Evolutionary conservation across 2,888 invertebrate genomes (phyloP).

Genomic region (Mesorhabditis spiculigera): DNA sequence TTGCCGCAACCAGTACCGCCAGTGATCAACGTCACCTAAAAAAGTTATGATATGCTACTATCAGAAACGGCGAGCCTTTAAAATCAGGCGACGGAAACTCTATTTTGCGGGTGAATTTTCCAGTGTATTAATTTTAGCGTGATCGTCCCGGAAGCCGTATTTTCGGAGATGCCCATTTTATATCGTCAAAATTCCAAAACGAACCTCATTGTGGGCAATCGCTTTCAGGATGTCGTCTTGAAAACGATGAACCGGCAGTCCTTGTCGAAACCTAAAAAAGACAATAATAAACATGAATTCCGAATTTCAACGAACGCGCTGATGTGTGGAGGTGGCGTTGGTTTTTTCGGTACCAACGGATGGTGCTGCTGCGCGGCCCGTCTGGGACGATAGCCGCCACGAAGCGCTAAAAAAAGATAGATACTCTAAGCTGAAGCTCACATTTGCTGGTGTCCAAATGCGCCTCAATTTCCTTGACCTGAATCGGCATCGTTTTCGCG

Average conservation of each 20-base stretch:
- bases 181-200: background rate
- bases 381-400: background rate
- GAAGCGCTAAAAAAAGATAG: background rate
- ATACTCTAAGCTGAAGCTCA: background rate
- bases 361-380: background rate
- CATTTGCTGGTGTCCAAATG: slow-evolving; percentile 4
- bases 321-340: background rate
- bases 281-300: background rate
- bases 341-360: background rate
- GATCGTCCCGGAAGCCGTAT: background rate
- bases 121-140: too few species aligned
- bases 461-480: background rate
- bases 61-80: too few species aligned
- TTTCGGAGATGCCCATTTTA: background rate
- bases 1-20: slow-evolving; percentile 55
- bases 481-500: background rate
- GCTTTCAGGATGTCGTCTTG: slow-evolving; percentile 25
- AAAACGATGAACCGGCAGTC: slow-evolving; percentile 34
- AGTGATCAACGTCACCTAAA: slow-evolving; percentile 38
- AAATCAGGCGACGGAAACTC: too few species aligned
- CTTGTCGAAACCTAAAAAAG: slow-evolving; percentile 21
- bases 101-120: too few species aligned
- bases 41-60: background rate
- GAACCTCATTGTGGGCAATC: slow-evolving; percentile 27
- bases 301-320: slow-evolving; percentile 1